phyloP scores from a whole-genome alignment of 2,888 invertebrate genomes.

The Polymixis lichenea region DNA sequence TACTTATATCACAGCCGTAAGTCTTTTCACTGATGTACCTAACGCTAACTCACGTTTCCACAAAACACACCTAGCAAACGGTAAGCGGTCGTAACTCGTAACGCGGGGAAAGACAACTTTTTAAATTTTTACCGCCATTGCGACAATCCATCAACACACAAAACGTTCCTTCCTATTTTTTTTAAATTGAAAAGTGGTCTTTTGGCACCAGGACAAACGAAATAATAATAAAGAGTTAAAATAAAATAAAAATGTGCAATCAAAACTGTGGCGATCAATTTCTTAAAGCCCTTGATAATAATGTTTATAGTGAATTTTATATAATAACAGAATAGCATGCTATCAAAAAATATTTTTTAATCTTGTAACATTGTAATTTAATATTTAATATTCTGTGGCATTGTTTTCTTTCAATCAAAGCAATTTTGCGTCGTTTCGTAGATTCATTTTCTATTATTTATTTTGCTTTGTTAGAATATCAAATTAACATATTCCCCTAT shows the following conservation, averaged over 20 bases:
- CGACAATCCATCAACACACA: no score
- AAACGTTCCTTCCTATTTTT: neutral
- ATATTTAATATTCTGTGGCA: slow-evolving; percentile 36
- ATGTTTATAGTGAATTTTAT: no score
- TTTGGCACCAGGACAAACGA: neutral
- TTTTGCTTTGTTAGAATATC: slow-evolving; percentile 46
- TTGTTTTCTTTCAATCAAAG: slow-evolving; percentile 67
- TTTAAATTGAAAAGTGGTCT: neutral
- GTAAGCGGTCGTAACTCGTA: no score
- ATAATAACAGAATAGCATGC: no score
- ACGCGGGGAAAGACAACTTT: neutral
- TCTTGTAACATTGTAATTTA: no score
- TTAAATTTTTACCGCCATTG: slow-evolving; percentile 10
- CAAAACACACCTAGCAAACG: no score
- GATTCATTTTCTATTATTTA: slow-evolving; percentile 68
- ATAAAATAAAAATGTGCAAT: neutral
- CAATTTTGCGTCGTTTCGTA: slow-evolving; percentile 68
- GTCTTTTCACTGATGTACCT: no score
- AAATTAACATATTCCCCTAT: slow-evolving; percentile 31
- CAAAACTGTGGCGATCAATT: neutral
- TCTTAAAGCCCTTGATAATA: no score
- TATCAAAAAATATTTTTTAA: neutral
- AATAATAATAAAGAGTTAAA: no score
- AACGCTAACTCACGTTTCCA: no score
- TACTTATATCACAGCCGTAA: no score